A percentile compares a stretch with the other conserved stretches of the same genome.
These are phyloP conservation scores for Tenthredo scrophulariae DNA, from an alignment of 2,888 invertebrate genomes.

Conservation along the genomic window DNA sequence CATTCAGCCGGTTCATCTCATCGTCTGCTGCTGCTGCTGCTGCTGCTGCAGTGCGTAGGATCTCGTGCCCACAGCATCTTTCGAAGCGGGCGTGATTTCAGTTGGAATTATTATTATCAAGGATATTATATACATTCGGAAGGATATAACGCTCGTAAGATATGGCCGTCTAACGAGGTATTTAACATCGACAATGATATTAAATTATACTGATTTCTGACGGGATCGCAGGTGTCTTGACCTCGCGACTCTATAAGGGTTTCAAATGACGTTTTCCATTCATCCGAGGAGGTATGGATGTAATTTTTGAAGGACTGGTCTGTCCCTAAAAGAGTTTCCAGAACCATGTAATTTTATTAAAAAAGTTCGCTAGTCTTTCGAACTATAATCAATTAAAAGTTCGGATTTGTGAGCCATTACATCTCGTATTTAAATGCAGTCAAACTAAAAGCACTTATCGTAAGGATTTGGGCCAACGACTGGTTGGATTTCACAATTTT, in stretches of 20 bases:
- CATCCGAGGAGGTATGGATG: neutral
- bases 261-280: neutral
- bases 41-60: neutral
- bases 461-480: neutral
- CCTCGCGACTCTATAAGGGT: neutral
- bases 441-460: conserved; percentile 8
- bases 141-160: conserved; percentile 46
- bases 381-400: conserved; percentile 12
- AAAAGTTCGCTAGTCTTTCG: neutral
- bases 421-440: neutral
- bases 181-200: conserved; percentile 66
- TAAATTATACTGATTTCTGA: conserved; percentile 60
- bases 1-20: neutral
- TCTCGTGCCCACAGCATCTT: neutral
- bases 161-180: conserved; percentile 66
- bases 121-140: conserved; percentile 38
- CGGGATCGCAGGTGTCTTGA: conserved; percentile 31
- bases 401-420: neutral
- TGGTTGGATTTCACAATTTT: neutral
- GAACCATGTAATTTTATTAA: neutral
- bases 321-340: neutral
- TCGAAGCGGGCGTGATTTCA: conserved; percentile 32
- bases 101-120: conserved; percentile 54
- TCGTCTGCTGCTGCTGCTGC: neutral
- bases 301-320: neutral